phyloP scores from a whole-genome alignment of 2,888 invertebrate species.

The Protodeltote pygarga region DNA sequence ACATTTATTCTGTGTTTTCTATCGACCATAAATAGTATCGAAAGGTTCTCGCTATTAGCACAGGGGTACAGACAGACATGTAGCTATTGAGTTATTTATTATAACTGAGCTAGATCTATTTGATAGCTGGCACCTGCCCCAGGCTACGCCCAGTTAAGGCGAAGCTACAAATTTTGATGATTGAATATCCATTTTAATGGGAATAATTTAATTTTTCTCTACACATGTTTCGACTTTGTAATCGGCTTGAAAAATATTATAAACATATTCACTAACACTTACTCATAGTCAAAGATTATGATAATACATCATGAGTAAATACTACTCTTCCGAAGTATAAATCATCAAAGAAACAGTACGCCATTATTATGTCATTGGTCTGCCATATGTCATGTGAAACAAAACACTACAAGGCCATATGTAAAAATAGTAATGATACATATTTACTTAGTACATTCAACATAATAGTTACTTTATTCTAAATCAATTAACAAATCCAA shows the following conservation, averaged over 20 bases:
- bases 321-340: no score
- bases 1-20: background rate
- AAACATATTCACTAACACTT: no score
- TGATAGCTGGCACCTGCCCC: constrained; percentile 45
- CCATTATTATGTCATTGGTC: no score
- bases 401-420: constrained; percentile 32
- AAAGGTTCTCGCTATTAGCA: constrained; percentile 39
- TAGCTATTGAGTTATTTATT: constrained; percentile 47
- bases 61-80: constrained; percentile 31
- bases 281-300: no score
- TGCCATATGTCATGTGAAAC: constrained; percentile 28
- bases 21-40: constrained; percentile 32
- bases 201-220: no score
- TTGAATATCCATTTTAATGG: constrained; percentile 1
- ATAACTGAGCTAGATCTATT: constrained; percentile 29
- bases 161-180: constrained; percentile 22
- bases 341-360: no score
- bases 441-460: no score
- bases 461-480: constrained; percentile 11
- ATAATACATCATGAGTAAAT: background rate
- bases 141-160: constrained; percentile 14
- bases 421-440: no score
- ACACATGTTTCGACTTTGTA: no score
- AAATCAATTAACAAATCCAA: constrained; percentile 9
- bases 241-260: no score